phyloP scores from a whole-genome alignment of 64 coral and sea anemone species.

The Actinia equina region DNA sequence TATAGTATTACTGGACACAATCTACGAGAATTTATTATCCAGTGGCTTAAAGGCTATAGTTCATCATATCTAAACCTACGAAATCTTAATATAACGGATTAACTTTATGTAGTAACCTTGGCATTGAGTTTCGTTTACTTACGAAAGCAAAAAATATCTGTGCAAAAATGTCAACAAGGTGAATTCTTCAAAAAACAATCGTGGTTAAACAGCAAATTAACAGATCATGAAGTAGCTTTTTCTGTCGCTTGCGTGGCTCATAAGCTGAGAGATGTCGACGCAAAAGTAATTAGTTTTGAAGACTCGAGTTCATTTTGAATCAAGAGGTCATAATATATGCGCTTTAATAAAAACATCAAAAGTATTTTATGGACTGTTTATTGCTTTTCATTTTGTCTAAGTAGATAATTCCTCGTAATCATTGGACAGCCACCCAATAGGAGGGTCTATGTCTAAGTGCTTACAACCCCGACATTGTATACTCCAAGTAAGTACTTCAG shows the following conservation, averaged over 20 bases:
- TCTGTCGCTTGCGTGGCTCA: neutral
- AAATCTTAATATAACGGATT: no score
- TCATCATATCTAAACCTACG: no score
- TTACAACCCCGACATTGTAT: neutral
- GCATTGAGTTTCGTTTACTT: no score
- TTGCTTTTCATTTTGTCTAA: constrained; percentile 3
- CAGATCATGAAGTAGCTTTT: neutral
- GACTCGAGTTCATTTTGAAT: neutral
- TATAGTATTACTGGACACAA: no score
- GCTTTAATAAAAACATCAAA: neutral
- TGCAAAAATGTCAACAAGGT: no score
- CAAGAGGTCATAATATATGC: neutral
- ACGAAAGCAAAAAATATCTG: no score
- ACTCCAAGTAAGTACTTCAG: neutral
- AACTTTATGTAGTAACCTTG: no score
- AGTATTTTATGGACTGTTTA: neutral
- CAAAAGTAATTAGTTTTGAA: neutral
- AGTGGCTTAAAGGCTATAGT: no score
- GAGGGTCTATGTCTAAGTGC: neutral
- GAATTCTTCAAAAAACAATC: no score
- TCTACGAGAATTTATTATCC: no score
- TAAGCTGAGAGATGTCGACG: neutral
- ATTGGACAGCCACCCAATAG: neutral
- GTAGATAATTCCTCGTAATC: neutral
- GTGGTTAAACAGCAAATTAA: no score